Conservation (phyloP, 1,140 invertebrate genomes). For the Drosophila mauritiana region DNA sequence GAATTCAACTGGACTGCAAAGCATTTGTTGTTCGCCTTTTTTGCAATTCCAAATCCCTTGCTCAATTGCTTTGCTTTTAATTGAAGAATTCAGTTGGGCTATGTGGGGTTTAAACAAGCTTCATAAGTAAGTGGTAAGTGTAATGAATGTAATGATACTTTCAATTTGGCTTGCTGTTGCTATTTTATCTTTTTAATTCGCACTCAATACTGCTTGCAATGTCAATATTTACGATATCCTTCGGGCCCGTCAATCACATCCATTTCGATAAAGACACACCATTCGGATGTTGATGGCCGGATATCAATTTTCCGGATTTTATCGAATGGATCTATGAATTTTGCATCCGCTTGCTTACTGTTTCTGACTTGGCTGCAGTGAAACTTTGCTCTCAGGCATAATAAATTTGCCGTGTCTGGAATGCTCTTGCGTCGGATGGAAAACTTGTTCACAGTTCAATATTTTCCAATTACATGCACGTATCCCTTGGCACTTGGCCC, state of each 20-base stretch:
- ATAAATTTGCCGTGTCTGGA: constrained; percentile 53
- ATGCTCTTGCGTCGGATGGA: constrained; percentile 36
- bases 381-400: constrained; percentile 35
- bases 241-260: constrained; percentile 2
- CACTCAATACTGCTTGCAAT: not conserved
- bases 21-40: not conserved
- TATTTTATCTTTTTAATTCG: not conserved
- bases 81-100: too few relatives aligned
- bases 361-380: constrained; percentile 21
- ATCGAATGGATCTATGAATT: constrained; percentile 16
- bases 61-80: not conserved
- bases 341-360: constrained; percentile 23
- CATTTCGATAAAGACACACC: not conserved
- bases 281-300: not conserved
- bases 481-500: constrained; percentile 44
- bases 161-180: not conserved
- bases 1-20: not conserved
- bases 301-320: constrained; percentile 6
- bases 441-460: constrained; percentile 65
- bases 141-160: too few relatives aligned
- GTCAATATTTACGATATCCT: not conserved
- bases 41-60: not conserved
- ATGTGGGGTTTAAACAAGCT: too few relatives aligned
- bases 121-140: too few relatives aligned
- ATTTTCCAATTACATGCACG: constrained; percentile 78